These are phyloP conservation scores for Caenorhabditis doughertyi DNA, from an alignment of 2,888 invertebrate genomes.

Conservation along the genomic window DNA sequence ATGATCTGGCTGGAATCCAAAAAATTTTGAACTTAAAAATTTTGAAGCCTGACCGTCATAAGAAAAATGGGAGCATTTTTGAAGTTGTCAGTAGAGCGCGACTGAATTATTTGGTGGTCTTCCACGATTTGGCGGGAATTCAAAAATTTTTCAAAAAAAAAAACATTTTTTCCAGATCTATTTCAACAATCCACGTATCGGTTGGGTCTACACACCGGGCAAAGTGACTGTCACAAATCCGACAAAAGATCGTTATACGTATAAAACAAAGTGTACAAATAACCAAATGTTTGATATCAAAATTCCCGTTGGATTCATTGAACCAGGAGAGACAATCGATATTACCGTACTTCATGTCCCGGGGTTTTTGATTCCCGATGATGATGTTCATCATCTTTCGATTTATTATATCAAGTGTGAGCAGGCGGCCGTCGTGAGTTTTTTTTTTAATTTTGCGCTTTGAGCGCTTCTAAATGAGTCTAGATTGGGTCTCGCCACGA, in stretches of 20 bases:
- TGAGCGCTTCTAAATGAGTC: background rate
- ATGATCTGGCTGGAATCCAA: too few relatives aligned
- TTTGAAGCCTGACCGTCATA: too few relatives aligned
- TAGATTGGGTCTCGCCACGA: too few relatives aligned
- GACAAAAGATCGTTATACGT: constrained; percentile 18
- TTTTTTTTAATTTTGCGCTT: background rate
- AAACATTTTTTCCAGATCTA: background rate
- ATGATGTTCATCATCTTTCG: constrained; percentile 24
- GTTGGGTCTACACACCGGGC: constrained; percentile 18
- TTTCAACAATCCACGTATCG: constrained; percentile 12
- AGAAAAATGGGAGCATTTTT: too few relatives aligned
- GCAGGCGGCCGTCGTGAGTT: background rate
- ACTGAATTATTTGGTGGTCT: too few relatives aligned
- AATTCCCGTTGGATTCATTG: constrained; percentile 10
- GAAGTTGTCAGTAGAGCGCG: too few relatives aligned
- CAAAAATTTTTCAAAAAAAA: background rate
- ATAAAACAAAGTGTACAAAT: constrained; percentile 8
- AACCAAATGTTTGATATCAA: constrained; percentile 14
- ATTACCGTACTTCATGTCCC: constrained; percentile 7
- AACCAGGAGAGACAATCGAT: background rate
- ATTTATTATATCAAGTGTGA: constrained; percentile 26
- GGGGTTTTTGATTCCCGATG: constrained; percentile 12
- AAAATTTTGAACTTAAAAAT: too few relatives aligned
- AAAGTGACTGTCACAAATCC: background rate
- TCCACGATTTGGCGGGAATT: too few relatives aligned